Percentiles rank a stretch among this genome's conserved stretches.
phyloP scores from a whole-genome alignment of 2,113 vertebrate species.

The Okapia johnstoni region DNA sequence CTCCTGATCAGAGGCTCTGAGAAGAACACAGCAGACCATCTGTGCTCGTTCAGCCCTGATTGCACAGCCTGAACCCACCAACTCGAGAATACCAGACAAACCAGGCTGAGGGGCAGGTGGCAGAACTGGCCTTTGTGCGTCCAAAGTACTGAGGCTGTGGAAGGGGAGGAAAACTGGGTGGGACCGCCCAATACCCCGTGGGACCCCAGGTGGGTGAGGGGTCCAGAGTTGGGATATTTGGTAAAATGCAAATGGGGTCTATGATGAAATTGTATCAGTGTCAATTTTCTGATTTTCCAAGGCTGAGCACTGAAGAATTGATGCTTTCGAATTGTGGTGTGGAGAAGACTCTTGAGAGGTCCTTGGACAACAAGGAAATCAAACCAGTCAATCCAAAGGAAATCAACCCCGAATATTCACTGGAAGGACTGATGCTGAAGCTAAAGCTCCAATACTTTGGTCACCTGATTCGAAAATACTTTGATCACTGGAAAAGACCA shows the following conservation, averaged over 20 bases:
- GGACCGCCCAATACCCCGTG: accelerated
- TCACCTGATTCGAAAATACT: background rate
- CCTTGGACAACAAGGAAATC: background rate
- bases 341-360: background rate
- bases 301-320: background rate
- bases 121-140: background rate
- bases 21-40: background rate
- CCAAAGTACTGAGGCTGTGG: too few species aligned
- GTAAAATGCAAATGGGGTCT: accelerated
- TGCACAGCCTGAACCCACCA: accelerated
- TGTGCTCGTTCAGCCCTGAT: background rate
- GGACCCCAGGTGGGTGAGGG: background rate
- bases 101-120: background rate
- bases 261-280: too few species aligned
- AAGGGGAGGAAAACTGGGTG: background rate
- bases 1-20: background rate
- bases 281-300: background rate
- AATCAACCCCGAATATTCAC: background rate
- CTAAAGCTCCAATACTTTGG: background rate
- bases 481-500: background rate
- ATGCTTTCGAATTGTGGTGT: background rate
- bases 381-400: background rate
- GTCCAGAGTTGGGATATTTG: background rate
- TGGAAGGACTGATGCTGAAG: background rate
- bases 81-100: accelerated